These are phyloP conservation scores for Brachionus angularis DNA, from an alignment of 1,140 invertebrate species.

Conservation along the genomic window DNA sequence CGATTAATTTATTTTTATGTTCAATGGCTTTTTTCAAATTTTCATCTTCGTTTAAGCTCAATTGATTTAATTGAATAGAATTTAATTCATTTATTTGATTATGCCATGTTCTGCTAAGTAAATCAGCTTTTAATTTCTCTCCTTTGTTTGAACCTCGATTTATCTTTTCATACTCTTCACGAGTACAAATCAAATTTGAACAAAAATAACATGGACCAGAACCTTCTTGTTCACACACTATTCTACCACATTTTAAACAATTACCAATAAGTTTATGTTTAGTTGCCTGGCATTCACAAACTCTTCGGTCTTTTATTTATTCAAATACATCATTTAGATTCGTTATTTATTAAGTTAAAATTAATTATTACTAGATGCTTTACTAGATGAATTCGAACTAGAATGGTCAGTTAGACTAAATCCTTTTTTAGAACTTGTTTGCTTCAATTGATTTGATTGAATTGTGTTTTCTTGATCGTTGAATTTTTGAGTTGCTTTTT, in stretches of 20 bases:
- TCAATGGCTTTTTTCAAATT: slow-evolving; percentile 67
- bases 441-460: background rate
- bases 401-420: background rate
- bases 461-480: background rate
- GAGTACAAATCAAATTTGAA: slow-evolving; percentile 61
- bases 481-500: background rate
- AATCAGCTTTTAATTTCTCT: slow-evolving; percentile 61
- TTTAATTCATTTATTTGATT: slow-evolving; percentile 67
- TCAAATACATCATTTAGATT: slow-evolving; percentile 11
- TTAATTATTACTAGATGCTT: no score
- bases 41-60: slow-evolving; percentile 45
- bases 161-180: slow-evolving; percentile 35
- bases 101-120: slow-evolving; percentile 67
- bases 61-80: slow-evolving; percentile 61
- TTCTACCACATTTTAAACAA: slow-evolving; percentile 84
- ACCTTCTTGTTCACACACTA: slow-evolving; percentile 92
- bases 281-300: slow-evolving; percentile 85
- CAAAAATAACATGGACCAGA: slow-evolving; percentile 92
- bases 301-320: slow-evolving; percentile 60
- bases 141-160: slow-evolving; percentile 6
- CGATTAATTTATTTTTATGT: slow-evolving; percentile 75
- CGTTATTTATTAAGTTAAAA: background rate
- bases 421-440: slow-evolving; percentile 2
- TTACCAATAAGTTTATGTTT: slow-evolving; percentile 87
- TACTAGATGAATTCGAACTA: no score